Evolutionary conservation across 2,888 invertebrate genomes (phyloP).

Genomic region (Eupithecia vulgata): DNA sequence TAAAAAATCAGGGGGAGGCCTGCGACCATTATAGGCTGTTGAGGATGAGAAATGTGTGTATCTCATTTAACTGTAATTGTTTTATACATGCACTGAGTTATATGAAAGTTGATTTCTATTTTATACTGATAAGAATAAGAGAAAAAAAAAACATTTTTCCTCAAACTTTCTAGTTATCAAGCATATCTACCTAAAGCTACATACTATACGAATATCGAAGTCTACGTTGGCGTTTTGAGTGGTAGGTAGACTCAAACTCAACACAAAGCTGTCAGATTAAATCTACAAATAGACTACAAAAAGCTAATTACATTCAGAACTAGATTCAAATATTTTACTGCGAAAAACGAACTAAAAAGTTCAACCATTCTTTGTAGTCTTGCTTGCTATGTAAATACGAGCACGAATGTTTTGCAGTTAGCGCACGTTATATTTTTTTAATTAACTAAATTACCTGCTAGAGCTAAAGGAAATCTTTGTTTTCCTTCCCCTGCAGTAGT

Average conservation of each 20-base stretch:
- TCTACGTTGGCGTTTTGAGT: too few species aligned
- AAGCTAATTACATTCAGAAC: neutral
- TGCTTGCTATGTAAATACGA: neutral
- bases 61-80: too few species aligned
- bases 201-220: too few species aligned
- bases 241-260: neutral
- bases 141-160: too few species aligned
- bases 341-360: neutral
- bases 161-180: too few species aligned
- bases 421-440: conserved; percentile 6
- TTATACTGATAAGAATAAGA: too few species aligned
- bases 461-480: neutral
- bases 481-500: neutral
- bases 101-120: too few species aligned
- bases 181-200: too few species aligned
- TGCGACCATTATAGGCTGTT: too few species aligned
- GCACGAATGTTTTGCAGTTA: neutral
- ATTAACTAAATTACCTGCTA: conserved; percentile 9
- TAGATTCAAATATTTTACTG: neutral
- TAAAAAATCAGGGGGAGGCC: too few species aligned
- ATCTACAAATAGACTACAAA: neutral
- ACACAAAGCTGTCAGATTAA: neutral
- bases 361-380: neutral
- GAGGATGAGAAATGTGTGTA: too few species aligned
- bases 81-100: too few species aligned